These are phyloP conservation scores for Poecile montanus DNA, from an alignment of 2,797 vertebrate species.

Conservation along the genomic window DNA sequence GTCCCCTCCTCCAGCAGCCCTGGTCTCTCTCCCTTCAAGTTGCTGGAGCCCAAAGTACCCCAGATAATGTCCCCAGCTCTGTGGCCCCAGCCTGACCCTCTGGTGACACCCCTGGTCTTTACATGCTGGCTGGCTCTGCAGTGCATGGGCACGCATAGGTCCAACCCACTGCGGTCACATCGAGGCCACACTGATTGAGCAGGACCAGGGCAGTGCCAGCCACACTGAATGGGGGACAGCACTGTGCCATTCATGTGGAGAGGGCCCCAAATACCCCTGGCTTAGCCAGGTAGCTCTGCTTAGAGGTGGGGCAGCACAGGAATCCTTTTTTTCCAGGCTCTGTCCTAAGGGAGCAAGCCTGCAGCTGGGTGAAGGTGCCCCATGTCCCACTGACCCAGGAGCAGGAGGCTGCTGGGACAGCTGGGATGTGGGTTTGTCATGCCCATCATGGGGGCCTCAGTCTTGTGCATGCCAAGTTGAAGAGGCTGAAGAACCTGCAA, in stretches of 20 bases:
- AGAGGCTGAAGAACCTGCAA: not conserved
- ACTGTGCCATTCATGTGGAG: not conserved
- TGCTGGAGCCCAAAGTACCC: not conserved
- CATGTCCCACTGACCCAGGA: rapidly evolving
- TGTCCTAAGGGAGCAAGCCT: not conserved
- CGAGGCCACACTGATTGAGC: not conserved
- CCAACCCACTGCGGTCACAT: not conserved
- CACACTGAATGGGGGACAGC: not conserved
- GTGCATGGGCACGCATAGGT: rapidly evolving
- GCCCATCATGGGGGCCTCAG: rapidly evolving
- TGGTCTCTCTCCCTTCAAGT: not conserved
- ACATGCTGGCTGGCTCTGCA: rapidly evolving
- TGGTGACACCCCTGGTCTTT: not conserved
- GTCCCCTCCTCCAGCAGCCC: not conserved
- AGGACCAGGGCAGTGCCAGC: not conserved
- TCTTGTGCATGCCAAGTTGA: not conserved
- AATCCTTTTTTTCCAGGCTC: not conserved
- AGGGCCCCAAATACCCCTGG: too few species aligned
- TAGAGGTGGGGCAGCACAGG: not conserved
- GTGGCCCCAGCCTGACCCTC: rapidly evolving
- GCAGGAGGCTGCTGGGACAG: not conserved
- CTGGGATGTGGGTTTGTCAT: rapidly evolving
- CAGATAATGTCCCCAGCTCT: not conserved
- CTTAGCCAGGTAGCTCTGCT: not conserved
- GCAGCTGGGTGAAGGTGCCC: not conserved